Evolutionary conservation across 2,113 vertebrate species (phyloP).

Genomic region (Phylloscopus whistleri): DNA sequence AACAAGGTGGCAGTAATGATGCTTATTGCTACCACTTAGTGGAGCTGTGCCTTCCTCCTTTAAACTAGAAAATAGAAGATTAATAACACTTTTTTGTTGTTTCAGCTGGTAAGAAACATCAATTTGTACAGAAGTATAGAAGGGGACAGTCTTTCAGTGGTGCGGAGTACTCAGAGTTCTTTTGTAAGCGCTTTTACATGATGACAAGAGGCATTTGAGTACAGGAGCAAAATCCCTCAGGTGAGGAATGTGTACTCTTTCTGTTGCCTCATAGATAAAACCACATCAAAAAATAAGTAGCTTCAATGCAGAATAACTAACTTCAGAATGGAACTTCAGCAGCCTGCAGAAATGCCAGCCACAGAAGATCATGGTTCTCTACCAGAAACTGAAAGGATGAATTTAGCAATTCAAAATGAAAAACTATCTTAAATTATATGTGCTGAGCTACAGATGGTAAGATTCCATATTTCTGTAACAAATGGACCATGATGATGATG

Average conservation of each 20-base stretch:
- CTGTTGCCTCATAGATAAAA: not conserved
- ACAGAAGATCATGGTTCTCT: not conserved
- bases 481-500: not conserved
- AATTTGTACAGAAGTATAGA: not conserved
- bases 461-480: not conserved
- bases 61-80: not conserved
- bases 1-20: not conserved
- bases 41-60: not conserved
- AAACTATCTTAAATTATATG: not conserved
- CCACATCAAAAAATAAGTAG: not conserved
- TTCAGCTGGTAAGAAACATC: not conserved
- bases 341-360: not conserved
- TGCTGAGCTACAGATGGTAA: not conserved
- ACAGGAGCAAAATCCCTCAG: not conserved
- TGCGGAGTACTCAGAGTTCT: not conserved
- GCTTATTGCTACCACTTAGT: slow-evolving; percentile 26
- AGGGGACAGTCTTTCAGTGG: not conserved
- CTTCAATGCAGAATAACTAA: not conserved
- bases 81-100: not conserved
- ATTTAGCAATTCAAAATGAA: not conserved
- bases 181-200: not conserved
- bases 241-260: not conserved
- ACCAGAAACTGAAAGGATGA: not conserved
- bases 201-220: not conserved
- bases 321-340: not conserved